These are phyloP conservation scores for Notamacropus eugenii DNA, from an alignment of 2,797 vertebrate genomes.

Conservation along the genomic window DNA sequence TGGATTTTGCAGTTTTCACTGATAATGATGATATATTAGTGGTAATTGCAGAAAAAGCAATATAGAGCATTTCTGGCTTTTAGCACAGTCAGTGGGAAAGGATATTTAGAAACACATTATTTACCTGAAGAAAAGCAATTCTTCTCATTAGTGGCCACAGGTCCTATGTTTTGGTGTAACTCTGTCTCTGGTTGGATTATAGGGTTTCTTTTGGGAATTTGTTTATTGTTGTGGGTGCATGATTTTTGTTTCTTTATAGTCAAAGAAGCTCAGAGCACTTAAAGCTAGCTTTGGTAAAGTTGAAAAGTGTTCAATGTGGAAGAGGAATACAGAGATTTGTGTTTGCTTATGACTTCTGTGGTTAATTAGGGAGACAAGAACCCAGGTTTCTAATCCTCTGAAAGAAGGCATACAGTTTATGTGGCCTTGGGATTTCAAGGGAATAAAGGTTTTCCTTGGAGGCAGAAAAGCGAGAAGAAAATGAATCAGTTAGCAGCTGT, in stretches of 20 bases:
- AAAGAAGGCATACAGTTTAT: neutral
- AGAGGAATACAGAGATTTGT: neutral
- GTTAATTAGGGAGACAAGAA: neutral
- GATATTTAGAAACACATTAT: neutral
- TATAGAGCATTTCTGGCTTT: neutral
- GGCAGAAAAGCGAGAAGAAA: neutral
- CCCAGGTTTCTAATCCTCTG: neutral
- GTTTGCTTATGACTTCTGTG: neutral
- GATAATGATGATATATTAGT: constrained; percentile 9
- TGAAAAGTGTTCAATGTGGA: neutral
- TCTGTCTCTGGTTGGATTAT: neutral
- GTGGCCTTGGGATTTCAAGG: neutral
- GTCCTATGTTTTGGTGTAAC: neutral
- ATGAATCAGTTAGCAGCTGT: neutral
- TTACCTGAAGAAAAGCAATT: neutral
- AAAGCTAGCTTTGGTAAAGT: neutral
- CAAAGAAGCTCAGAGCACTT: neutral
- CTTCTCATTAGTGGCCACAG: neutral
- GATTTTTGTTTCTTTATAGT: neutral
- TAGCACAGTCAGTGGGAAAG: neutral
- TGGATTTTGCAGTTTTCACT: neutral
- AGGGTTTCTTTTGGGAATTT: neutral
- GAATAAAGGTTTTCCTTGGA: neutral
- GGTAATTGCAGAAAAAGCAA: neutral
- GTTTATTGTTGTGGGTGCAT: neutral